Evolutionary conservation across 2,888 invertebrate species (phyloP), one percentile per base, ranked within the genome.

Genomic region (Micoletzkya japonica): DNA sequence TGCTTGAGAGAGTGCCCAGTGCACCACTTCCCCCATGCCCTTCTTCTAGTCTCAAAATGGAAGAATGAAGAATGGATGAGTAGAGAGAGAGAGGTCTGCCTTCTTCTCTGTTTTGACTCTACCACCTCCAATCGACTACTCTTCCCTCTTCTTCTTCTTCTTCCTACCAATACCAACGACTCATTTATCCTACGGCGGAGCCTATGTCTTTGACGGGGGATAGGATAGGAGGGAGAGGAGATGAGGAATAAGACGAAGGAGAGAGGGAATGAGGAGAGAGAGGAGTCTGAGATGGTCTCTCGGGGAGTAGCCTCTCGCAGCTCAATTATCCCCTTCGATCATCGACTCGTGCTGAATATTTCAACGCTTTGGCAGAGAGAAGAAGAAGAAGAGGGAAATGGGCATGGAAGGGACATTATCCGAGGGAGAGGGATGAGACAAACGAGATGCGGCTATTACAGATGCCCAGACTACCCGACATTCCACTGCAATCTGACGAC

Each of bases 391-490:
- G 44, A 44, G 17, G 44, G 17, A 44, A 14, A 44, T 44, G 17
- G 44, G n/a, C n/a, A n/a, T n/a, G n/a, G n/a, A n/a, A n/a, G 44
- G 44, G 44, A 44, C 44, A 20, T 44, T 44, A 14, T 20, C 10
- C 20, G 44, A 44, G 10, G 17, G n/a, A n/a, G n/a, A n/a, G n/a
- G n/a, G 7, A 39, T 39, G 17, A 39, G 39, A 39, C 39, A 17
- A 39, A 10, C 28, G 24, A n/a, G 1, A 32, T 20, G 32, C 20
- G 14, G 20, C 1, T 28, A n/a, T 44, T 1, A 44, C 44, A 63
- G 63, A 63, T 63, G 63, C 63, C 63, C 17, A 49, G 63, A 34
- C 50, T 63, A 10, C 63, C 63, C 1, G 17, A 24, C 0, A 4
- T 63, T 49, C 63, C 63, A 4, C 32, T 63, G 2, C 63, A 32